Evolutionary conservation across 2,113 vertebrate genomes (phyloP).

Genomic region (Natator depressus): DNA sequence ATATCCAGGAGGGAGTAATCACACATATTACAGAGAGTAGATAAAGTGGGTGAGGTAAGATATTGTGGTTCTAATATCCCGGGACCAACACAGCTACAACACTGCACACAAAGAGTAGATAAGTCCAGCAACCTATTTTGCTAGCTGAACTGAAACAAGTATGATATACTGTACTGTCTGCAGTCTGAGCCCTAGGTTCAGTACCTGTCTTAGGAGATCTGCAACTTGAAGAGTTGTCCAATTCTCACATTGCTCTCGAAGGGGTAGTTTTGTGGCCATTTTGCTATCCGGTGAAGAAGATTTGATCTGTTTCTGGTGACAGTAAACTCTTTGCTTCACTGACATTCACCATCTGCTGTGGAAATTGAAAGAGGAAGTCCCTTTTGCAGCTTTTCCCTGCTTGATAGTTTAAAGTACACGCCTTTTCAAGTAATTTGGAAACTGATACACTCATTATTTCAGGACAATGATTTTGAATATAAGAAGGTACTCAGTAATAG

Average conservation of each 20-base stretch:
- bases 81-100: background rate
- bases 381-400: slow-evolving; percentile 61
- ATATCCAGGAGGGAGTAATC: background rate
- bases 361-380: slow-evolving; percentile 75
- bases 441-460: background rate
- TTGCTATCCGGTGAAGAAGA: slow-evolving; percentile 25
- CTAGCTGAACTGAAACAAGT: background rate
- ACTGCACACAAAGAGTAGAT: background rate
- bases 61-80: background rate
- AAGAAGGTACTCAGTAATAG: background rate
- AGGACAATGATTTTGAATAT: background rate
- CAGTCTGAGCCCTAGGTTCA: background rate
- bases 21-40: background rate
- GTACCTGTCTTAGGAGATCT: slow-evolving; percentile 83
- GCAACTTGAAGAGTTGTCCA: slow-evolving; percentile 85
- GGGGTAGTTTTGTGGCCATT: slow-evolving; percentile 82
- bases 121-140: background rate
- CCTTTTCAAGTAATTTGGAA: slow-evolving; percentile 5
- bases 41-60: background rate
- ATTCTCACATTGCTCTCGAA: slow-evolving; percentile 83
- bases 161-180: background rate
- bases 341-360: slow-evolving; percentile 38
- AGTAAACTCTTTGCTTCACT: slow-evolving; percentile 34
- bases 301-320: background rate
- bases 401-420: slow-evolving; percentile 64